Base-by-base conservation (phyloP, 2,888 invertebrate genomes). In the Sinotaia quadrata region DNA sequence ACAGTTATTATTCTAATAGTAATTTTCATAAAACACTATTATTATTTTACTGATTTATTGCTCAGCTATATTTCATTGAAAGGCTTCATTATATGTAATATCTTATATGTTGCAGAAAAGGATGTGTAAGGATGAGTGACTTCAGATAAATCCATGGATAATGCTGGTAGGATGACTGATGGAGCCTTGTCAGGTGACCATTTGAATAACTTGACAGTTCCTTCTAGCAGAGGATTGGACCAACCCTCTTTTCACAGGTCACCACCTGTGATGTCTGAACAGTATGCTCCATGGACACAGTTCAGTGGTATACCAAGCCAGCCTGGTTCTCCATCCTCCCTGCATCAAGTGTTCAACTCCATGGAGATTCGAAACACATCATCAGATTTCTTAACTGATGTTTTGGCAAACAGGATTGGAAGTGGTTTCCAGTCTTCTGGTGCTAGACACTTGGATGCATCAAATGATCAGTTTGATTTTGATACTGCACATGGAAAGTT, bases 261-360 rank as follows among this genome's bases (percentile, higher is more conserved):
- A 7, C 56, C 56, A 0, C 44, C 31, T 7, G 10, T 65, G 15
- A 33, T 36, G 15, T 24, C 29, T n/a, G 37, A 41, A 41, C 15
- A 59, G 12, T 34, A 68, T 36, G 54, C 73, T n/a, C 70, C 72
- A 18, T 83, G 83, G 83, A 82, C 81, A 4, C 83, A 78, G 62
- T 83, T 82, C 63, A 81, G 81, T 72, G 81, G 83, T 21, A 78
- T 82, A 59, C 76, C 78, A 31, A 72, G 75, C 21, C 75, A 78
- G 7, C 63, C 72, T 29, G 71, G 67, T 12, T 68, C 73, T 24
- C 57, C 70, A 2, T 57, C 72, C 18, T 67, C 68, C 18, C 49
- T 68, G 33, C 65, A 66, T 49, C 47, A 71, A 56, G 56, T 68
- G 31, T 67, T 71, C 61, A 65, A 74, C 33, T 60, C 72, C 18